Evolutionary conservation across 2,797 vertebrate genomes (phyloP).

Genomic region (Okamejei kenojei): DNA sequence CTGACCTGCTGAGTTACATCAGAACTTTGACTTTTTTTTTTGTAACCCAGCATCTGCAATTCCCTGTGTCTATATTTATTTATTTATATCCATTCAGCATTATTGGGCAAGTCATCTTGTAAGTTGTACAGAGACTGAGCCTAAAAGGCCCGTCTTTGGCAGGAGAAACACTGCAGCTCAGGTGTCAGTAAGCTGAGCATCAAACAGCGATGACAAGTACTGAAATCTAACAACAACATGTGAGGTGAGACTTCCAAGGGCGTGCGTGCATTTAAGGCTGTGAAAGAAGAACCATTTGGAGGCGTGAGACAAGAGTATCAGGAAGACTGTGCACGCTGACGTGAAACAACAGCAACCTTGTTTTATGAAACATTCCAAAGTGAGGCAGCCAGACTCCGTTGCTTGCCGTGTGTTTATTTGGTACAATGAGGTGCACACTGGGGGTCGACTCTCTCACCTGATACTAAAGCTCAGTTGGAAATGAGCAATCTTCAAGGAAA

Average conservation of each 20-base stretch:
- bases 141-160: constrained; percentile 19
- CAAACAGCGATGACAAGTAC: background rate
- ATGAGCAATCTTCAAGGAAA: background rate
- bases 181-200: constrained; percentile 33
- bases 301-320: constrained; percentile 5
- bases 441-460: background rate
- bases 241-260: constrained; percentile 35
- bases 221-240: constrained; percentile 21
- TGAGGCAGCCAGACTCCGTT: background rate
- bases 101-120: background rate
- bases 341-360: constrained; percentile 6
- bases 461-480: background rate
- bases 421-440: background rate
- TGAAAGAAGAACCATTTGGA: constrained; percentile 6
- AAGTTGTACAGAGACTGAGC: background rate
- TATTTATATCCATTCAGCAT: background rate
- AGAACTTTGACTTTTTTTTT: too few relatives aligned
- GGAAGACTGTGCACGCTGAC: background rate
- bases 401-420: background rate
- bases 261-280: constrained; percentile 7
- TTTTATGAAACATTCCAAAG: background rate
- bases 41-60: too few relatives aligned
- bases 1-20: too few relatives aligned
- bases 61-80: too few relatives aligned
- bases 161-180: background rate